Percentiles rank a stretch among this genome's conserved stretches.
phyloP scores from a whole-genome alignment of 2,888 invertebrate genomes.

The Chloroclysta siterata region DNA sequence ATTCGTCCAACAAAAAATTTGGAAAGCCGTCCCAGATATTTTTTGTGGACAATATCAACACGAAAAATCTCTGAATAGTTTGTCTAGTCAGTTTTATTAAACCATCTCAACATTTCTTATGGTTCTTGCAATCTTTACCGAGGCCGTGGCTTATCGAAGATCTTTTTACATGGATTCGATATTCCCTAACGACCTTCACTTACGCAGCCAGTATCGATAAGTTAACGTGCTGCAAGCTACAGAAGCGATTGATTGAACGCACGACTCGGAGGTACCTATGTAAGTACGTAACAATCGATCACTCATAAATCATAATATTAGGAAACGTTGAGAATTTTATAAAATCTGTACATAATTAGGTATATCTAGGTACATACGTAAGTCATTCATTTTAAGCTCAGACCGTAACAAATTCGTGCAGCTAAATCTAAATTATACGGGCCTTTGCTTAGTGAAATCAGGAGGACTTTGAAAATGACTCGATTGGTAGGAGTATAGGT shows the following conservation, averaged over 20 bases:
- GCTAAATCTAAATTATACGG: no score
- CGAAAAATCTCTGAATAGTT: not conserved
- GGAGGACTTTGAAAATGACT: no score
- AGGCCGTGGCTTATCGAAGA: conserved; percentile 2
- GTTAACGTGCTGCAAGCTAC: conserved; percentile 7
- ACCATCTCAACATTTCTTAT: not conserved
- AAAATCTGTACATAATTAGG: no score
- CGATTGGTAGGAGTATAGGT: no score
- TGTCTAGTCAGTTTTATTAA: conserved; percentile 2
- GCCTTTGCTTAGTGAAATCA: no score
- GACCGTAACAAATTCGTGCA: no score
- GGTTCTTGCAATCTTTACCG: not conserved
- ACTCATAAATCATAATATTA: not conserved
- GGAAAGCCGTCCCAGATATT: not conserved
- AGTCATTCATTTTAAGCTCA: no score
- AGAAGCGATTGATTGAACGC: conserved; percentile 5
- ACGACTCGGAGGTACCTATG: not conserved
- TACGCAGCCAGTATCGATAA: not conserved
- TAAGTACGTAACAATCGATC: not conserved
- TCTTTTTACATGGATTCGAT: not conserved
- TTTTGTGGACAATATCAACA: not conserved
- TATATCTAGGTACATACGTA: no score
- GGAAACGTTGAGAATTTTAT: not conserved
- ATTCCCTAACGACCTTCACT: conserved; percentile 1
- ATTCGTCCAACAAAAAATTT: not conserved